Evolutionary conservation across 2,113 vertebrate species (phyloP), one percentile per base, ranked within the genome.

Genomic region (Tetrax tetrax): DNA sequence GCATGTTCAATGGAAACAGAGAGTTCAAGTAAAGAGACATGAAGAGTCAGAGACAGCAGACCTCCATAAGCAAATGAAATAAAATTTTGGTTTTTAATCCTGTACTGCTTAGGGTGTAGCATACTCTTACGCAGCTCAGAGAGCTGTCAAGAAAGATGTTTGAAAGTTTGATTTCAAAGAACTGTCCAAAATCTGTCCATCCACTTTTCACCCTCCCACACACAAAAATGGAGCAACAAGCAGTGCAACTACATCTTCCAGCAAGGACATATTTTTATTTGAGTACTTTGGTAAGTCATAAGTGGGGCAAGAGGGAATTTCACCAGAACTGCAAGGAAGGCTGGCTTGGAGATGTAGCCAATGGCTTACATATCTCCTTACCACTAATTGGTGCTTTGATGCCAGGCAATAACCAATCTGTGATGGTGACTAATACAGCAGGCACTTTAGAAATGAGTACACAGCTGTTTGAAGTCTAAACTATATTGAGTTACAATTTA

Each of bases 401-500:
- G 88, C 88, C 63, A 89, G 38, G 87, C 59, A 89, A 47, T 53
- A 89, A 85, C 61, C 70, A 86, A 29, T 51, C 81, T 79, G 60
- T 35, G 20, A 64, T 1, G 2, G 70, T 78, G 86, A 97, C 89
- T 87, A 92, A 91, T 72, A 43, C 71, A 91, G 81, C 41, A 69
- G 51, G 43, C 85, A 65, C 38, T 35, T 89, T 27, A 89, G 33
- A 65, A 91, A 35, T 19, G 31, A 79, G 35, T 78, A 85, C 66
- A 64, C 85, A 87, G 83, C 22, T 33, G 87, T 95, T 93, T 88
- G 95, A 97, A 95, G 53, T 78, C 91, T 96, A 89, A 96, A 96
- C 88, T 89, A 79, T 65, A 97, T 72, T 53, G 61, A 97, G 56
- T 93, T 95, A 92, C 63, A 78, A 92, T 93, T 95, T 97, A 96